Evolutionary conservation across 1,140 invertebrate genomes (phyloP).

Genomic region (Ceratosolen solmsi): DNA sequence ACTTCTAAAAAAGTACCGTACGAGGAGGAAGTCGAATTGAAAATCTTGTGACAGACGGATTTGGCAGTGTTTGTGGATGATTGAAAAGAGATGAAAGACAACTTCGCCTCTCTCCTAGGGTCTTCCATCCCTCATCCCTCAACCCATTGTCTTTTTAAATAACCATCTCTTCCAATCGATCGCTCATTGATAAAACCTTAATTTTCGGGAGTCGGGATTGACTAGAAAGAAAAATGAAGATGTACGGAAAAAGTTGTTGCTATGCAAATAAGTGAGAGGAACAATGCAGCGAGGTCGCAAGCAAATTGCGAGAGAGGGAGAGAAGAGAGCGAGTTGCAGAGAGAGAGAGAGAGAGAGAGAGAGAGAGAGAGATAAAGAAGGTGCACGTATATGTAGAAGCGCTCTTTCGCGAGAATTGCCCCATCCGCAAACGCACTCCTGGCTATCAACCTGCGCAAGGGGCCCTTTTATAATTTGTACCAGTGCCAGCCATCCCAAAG

Average conservation of each 20-base stretch:
- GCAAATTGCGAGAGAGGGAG: neutral
- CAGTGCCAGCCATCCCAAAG: constrained; percentile 19
- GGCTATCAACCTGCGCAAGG: constrained; percentile 17
- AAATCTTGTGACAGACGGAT: no score
- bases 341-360: neutral
- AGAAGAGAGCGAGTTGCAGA: no score
- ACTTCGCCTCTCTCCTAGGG: no score
- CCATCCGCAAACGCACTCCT: neutral
- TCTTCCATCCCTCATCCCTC: no score
- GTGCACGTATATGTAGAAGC: no score
- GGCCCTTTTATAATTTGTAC: neutral
- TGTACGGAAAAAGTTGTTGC: no score
- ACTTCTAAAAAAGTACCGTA: no score
- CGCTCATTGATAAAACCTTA: constrained; percentile 48
- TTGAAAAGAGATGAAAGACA: no score
- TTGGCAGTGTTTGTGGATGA: no score
- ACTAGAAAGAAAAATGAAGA: neutral
- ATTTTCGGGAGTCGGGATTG: constrained; percentile 18
- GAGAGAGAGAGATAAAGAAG: neutral
- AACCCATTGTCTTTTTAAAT: neutral
- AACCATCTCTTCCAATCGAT: constrained; percentile 37
- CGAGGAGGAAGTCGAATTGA: no score
- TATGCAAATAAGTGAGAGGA: no score
- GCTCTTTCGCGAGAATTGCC: neutral
- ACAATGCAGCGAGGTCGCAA: no score